Evolutionary conservation across 2,888 invertebrate species (phyloP), one percentile per base, ranked within the genome.

Genomic region (Tenthredo scrophulariae): DNA sequence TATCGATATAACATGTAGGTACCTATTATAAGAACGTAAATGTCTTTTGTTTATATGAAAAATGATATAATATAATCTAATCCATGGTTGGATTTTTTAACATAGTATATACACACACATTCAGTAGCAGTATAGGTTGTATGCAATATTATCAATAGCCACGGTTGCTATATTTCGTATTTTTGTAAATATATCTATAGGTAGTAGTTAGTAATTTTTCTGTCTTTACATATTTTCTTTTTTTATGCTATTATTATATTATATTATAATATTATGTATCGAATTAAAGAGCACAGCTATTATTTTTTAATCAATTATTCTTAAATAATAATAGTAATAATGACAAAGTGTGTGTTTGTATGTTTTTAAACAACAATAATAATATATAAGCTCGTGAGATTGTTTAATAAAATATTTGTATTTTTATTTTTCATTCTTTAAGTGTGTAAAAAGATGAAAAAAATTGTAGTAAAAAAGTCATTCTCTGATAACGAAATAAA

Each of bases 1-100:
- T 87, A 87, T 29, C 22, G 29, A 67, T 29, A 33, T 29, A 15
- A 15, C 43, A n/a, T 26, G 26, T 74, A 67, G 29, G 10, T 33
- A 13, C 33, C 50, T 18, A 67, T 67, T 18, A 67, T 33, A 26
- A 33, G 18, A 29, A 1, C 33, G 54, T 29, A 33, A 18, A 33
- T 18, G 33, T 67, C n/a, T 54, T 54, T 54, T 33, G 15, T 67
- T 33, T 33, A 18, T 67, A 67, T 67, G 1, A 62, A n/a, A 54
- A 54, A n/a, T 3, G 15, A 15, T 15, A 46, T 54, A n/a, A 54
- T 26, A 9, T 62, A 62, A 10, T 26, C 2, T 4, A 62, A 62
- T 62, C 62, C 62, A 10, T 18, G n/a, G 0, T 26, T 3, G 62
- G 62, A 26, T 62, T 62, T 26, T 62, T 62, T 62, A 22, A 22